These are phyloP conservation scores for Phainopepla nitens DNA, from an alignment of 2,113 vertebrate species.

Conservation along the genomic window DNA sequence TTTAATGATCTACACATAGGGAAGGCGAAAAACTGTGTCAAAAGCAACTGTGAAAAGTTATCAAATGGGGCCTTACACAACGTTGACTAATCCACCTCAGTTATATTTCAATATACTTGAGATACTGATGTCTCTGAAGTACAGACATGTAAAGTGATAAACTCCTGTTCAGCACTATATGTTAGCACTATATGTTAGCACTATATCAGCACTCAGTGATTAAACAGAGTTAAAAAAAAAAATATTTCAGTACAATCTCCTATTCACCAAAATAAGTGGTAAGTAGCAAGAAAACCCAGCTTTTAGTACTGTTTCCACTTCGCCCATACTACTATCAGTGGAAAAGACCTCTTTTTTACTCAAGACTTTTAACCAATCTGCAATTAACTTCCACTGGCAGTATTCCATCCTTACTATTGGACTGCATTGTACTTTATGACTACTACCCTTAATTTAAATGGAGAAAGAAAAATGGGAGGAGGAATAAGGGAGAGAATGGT, in stretches of 20 bases:
- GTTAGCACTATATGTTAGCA: too few relatives aligned
- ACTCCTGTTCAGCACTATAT: not conserved
- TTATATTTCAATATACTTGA: not conserved
- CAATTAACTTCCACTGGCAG: not conserved
- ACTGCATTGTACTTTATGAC: not conserved
- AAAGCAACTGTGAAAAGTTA: not conserved
- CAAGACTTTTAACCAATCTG: not conserved
- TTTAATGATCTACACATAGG: not conserved
- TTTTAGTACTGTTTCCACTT: not conserved
- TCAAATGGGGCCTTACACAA: not conserved
- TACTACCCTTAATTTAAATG: not conserved
- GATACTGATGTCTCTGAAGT: not conserved
- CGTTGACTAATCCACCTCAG: not conserved
- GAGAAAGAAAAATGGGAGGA: not conserved
- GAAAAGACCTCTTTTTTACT: not conserved
- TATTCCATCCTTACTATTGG: not conserved
- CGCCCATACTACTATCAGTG: not conserved
- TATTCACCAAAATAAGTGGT: not conserved
- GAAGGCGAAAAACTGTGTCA: not conserved
- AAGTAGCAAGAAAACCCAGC: not conserved
- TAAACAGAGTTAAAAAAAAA: not conserved
- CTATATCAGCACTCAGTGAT: not conserved
- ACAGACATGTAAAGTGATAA: not conserved
- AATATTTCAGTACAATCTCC: not conserved
- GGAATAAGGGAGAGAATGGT: not conserved